A percentile compares a stretch with the other conserved stretches of the same genome.
These are phyloP conservation scores for Thymelicus acteon DNA, from an alignment of 2,888 invertebrate species.

Conservation along the genomic window DNA sequence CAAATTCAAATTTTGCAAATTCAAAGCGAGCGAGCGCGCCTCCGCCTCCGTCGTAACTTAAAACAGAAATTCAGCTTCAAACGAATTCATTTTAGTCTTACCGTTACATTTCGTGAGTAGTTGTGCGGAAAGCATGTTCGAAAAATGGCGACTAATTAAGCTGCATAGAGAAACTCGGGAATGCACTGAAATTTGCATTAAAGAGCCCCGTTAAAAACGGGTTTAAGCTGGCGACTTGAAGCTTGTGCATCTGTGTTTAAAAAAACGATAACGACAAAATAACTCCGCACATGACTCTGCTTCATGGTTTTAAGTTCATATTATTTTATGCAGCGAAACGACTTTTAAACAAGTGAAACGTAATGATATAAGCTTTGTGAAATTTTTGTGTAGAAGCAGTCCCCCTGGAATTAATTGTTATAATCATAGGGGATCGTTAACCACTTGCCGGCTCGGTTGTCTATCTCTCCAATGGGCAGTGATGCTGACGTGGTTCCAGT, in stretches of 20 bases:
- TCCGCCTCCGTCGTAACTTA: not conserved
- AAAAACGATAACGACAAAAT: not conserved
- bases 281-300: not conserved
- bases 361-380: not conserved
- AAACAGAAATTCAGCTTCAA: conserved; percentile 25
- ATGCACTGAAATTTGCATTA: conserved; percentile 17
- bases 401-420: too few relatives aligned
- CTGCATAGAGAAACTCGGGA: conserved; percentile 11
- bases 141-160: conserved; percentile 34
- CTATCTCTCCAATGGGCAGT: too few relatives aligned
- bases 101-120: conserved; percentile 21
- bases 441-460: too few relatives aligned
- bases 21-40: not conserved
- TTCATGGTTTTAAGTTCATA: not conserved
- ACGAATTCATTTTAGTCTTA: conserved; percentile 26
- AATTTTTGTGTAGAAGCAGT: not conserved
- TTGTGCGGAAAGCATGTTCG: conserved; percentile 17
- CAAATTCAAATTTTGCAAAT: conserved; percentile 5
- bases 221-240: conserved; percentile 12
- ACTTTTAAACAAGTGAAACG: conserved; percentile 3
- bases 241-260: conserved; percentile 7
- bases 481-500: too few relatives aligned
- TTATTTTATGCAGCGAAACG: not conserved
- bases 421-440: too few relatives aligned
- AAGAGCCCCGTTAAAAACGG: conserved; percentile 3